These are phyloP conservation scores for Neelides sp. DNA, from an alignment of 1,140 invertebrate species.

Conservation along the genomic window DNA sequence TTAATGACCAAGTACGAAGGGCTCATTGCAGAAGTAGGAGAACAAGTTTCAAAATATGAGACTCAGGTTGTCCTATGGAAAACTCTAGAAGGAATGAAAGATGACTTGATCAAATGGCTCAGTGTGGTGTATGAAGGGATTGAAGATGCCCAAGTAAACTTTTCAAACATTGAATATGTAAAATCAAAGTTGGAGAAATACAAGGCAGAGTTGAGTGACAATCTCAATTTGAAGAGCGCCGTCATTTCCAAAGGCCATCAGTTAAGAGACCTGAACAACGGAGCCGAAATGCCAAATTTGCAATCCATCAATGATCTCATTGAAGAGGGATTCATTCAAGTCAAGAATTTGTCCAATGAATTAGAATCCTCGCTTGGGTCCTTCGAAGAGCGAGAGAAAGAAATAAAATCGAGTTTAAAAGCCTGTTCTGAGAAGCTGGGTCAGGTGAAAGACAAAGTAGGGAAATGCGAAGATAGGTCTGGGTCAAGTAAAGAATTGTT, in stretches of 20 bases:
- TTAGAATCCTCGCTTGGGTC: constrained; percentile 56
- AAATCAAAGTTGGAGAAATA: constrained; percentile 65
- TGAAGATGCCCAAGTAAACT: constrained; percentile 56
- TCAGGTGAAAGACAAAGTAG: constrained; percentile 66
- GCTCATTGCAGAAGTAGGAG: not conserved
- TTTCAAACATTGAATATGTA: constrained; percentile 63
- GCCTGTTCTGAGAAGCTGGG: constrained; percentile 51
- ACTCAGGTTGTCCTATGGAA: constrained; percentile 81
- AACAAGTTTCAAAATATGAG: constrained; percentile 48
- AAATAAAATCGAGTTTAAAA: constrained; percentile 57
- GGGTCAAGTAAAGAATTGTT: constrained; percentile 74
- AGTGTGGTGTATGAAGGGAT: constrained; percentile 62
- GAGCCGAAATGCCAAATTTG: constrained; percentile 51
- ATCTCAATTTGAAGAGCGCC: constrained; percentile 58
- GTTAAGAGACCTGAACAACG: constrained; percentile 62
- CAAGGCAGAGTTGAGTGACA: constrained; percentile 66
- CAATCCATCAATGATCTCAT: constrained; percentile 53
- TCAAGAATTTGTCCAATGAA: constrained; percentile 57
- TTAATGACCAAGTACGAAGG: constrained; percentile 2
- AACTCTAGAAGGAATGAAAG: constrained; percentile 72
- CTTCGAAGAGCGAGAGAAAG: constrained; percentile 58
- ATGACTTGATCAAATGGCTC: constrained; percentile 70
- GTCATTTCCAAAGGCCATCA: constrained; percentile 67
- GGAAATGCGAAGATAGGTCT: constrained; percentile 80
- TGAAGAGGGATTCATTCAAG: constrained; percentile 61